Evolutionary conservation across 2,888 invertebrate genomes (phyloP).

Genomic region (Athrips mouffetella): DNA sequence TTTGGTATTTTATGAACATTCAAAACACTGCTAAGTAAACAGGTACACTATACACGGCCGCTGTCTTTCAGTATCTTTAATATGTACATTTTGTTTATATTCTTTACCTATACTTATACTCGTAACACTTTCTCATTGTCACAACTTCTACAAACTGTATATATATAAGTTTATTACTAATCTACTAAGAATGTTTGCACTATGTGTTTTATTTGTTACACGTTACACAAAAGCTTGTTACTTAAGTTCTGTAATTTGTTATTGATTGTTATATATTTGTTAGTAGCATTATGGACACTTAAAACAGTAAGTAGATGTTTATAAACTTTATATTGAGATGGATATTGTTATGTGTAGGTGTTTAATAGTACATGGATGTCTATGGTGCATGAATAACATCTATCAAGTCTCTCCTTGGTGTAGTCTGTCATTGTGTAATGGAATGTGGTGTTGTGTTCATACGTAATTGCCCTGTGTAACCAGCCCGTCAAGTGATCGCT

Average conservation of each 20-base stretch:
- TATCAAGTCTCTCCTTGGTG: conserved; percentile 52
- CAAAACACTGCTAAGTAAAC: conserved; percentile 16
- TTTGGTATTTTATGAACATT: neutral
- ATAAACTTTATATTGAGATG: neutral
- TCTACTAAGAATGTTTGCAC: conserved; percentile 3
- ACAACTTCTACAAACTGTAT: neutral
- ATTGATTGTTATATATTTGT: neutral
- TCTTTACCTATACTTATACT: neutral
- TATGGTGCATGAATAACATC: conserved; percentile 79
- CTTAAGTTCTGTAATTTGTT: neutral
- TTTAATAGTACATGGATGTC: too few species aligned
- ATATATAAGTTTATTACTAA: neutral
- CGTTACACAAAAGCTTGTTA: neutral
- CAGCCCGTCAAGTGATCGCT: conserved; percentile 48
- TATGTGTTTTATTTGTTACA: neutral
- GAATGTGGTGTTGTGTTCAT: conserved; percentile 70
- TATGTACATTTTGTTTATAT: neutral
- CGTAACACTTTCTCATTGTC: neutral
- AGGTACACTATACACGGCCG: conserved; percentile 34
- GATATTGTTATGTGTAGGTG: conserved; percentile 2
- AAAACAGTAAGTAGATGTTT: neutral
- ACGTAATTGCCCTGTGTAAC: conserved; percentile 44
- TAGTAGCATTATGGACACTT: neutral
- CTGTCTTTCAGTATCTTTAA: conserved; percentile 1
- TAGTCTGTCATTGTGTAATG: conserved; percentile 46